phyloP scores from a whole-genome alignment of 1,140 invertebrate genomes.

The Cyclina sinensis region DNA sequence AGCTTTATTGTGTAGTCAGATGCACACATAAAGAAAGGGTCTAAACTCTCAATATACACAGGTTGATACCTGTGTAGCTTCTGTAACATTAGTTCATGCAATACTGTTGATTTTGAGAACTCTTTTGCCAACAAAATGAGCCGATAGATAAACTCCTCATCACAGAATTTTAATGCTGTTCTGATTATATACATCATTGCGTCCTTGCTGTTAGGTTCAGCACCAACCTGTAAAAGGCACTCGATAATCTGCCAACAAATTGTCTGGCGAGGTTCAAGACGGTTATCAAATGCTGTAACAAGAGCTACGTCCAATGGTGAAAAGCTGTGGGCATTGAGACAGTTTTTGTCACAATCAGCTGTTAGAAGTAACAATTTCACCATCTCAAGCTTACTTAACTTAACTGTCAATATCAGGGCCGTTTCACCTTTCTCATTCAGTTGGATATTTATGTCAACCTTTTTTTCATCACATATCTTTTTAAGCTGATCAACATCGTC shows the following conservation, averaged over 20 bases:
- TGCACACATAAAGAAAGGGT: constrained; percentile 68
- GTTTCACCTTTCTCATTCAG: constrained; percentile 75
- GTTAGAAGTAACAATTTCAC: constrained; percentile 71
- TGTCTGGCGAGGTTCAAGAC: constrained; percentile 70
- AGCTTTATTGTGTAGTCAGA: constrained; percentile 77
- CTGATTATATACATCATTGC: constrained; percentile 79
- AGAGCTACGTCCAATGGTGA: constrained; percentile 77
- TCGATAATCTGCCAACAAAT: constrained; percentile 77
- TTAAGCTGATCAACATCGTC: constrained; percentile 53
- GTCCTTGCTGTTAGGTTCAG: constrained; percentile 73
- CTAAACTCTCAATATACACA: constrained; percentile 69
- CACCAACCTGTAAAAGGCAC: constrained; percentile 71
- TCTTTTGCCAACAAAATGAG: constrained; percentile 68
- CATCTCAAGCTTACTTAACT: constrained; percentile 71
- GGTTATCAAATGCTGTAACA: constrained; percentile 75
- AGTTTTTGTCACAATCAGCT: constrained; percentile 71
- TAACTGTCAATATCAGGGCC: constrained; percentile 75
- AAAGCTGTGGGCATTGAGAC: constrained; percentile 73
- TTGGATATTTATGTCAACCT: constrained; percentile 72
- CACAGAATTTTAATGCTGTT: constrained; percentile 75
- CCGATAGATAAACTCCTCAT: constrained; percentile 71
- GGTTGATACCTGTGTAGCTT: constrained; percentile 79
- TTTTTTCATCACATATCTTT: constrained; percentile 53
- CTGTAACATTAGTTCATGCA: constrained; percentile 72
- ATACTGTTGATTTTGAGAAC: constrained; percentile 61